A percentile compares a stretch with the other conserved stretches of the same genome.
phyloP scores from a whole-genome alignment of 2,888 invertebrate species.

The Drosophila prolongata region DNA sequence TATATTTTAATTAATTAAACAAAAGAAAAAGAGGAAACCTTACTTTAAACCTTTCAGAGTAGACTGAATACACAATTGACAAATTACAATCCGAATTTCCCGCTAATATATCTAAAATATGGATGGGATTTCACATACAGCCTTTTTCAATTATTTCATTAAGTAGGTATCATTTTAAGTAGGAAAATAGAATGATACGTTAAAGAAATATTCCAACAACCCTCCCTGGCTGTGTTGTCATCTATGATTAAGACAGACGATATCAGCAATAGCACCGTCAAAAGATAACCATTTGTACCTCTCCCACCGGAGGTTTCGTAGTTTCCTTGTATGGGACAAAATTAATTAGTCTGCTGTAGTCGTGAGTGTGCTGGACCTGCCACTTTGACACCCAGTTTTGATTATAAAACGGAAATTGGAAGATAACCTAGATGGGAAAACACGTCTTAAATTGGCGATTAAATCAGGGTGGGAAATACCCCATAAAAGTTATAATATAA shows the following conservation, averaged over 20 bases:
- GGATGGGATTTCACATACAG: no score
- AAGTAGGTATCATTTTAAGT: no score
- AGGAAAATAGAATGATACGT: neutral
- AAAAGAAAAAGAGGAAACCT: no score
- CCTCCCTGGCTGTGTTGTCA: neutral
- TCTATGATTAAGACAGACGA: constrained; percentile 1
- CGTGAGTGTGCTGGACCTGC: neutral
- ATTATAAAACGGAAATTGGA: neutral
- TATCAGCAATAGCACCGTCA: neutral
- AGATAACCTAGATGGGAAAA: neutral
- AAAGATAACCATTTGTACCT: constrained; percentile 13
- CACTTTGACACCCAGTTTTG: neutral
- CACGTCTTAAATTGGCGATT: neutral
- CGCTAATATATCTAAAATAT: no score
- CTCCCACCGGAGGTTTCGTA: neutral
- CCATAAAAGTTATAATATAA: neutral
- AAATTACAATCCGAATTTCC: no score
- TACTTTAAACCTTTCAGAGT: no score
- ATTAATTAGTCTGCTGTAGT: neutral
- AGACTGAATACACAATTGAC: no score
- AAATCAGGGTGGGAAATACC: neutral
- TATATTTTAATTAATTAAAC: no score
- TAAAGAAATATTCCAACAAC: neutral
- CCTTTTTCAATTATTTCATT: no score
- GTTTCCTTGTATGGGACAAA: neutral